Evolutionary conservation across 1,140 invertebrate genomes (phyloP).

Genomic region (Tribolium madens): DNA sequence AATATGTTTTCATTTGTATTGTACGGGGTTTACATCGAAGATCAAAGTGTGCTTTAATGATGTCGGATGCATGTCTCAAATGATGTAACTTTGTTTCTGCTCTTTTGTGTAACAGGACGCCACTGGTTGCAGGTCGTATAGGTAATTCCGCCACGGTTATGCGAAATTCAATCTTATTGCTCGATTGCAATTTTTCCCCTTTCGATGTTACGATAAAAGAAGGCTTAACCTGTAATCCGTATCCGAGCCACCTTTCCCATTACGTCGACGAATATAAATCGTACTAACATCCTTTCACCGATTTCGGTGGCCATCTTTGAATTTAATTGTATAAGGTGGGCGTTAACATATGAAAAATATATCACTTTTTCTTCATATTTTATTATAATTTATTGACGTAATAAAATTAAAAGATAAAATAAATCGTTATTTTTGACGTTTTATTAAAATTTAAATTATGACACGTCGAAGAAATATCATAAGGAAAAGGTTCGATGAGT

Average conservation of each 20-base stretch:
- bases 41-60: too few relatives aligned
- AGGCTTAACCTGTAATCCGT: background rate
- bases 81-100: too few relatives aligned
- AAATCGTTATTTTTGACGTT: constrained; percentile 27
- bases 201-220: background rate
- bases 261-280: background rate
- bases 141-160: too few relatives aligned
- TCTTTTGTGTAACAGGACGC: too few relatives aligned
- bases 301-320: background rate
- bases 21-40: too few relatives aligned
- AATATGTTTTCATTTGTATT: too few relatives aligned
- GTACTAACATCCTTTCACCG: background rate
- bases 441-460: constrained; percentile 38
- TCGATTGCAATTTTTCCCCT: background rate
- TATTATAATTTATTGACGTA: constrained; percentile 20
- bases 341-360: background rate
- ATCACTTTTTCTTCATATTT: constrained; percentile 1
- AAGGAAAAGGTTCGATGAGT: background rate
- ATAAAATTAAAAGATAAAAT: constrained; percentile 36
- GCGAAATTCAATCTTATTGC: background rate
- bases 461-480: background rate
- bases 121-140: too few relatives aligned
- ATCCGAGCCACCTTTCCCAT: background rate
- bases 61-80: too few relatives aligned
- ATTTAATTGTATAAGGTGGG: background rate